Conservation (phyloP, 2,113 vertebrate genomes). For the Corythornis cristatus region DNA sequence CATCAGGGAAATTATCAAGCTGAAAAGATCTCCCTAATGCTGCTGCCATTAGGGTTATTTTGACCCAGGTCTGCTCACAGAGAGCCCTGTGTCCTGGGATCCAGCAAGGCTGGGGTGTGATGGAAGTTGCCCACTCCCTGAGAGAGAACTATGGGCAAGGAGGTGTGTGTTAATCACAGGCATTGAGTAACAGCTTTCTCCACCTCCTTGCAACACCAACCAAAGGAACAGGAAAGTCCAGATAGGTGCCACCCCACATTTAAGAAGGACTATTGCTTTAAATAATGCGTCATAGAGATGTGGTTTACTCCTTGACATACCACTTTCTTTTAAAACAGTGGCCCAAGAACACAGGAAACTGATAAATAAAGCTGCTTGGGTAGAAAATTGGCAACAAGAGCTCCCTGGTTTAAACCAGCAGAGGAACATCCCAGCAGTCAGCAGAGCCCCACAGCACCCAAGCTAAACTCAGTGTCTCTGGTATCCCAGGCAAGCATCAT, state of each 20-base stretch:
- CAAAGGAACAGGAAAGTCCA: not conserved
- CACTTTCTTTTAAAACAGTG: not conserved
- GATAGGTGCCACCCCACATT: not conserved
- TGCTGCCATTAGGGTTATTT: not conserved
- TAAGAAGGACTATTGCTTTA: not conserved
- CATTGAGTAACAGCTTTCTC: not conserved
- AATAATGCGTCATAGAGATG: rapidly evolving
- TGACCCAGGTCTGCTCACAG: not conserved
- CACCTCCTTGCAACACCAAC: not conserved
- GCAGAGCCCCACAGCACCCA: not conserved
- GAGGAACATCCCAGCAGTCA: not conserved
- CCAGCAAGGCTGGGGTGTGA: not conserved
- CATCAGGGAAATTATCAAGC: not conserved
- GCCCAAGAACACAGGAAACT: not conserved
- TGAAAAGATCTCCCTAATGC: rapidly evolving
- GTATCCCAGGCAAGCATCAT: not conserved
- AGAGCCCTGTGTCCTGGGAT: rapidly evolving
- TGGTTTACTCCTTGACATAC: not conserved
- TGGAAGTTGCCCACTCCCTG: rapidly evolving
- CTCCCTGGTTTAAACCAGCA: not conserved
- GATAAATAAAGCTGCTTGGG: not conserved
- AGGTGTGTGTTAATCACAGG: not conserved
- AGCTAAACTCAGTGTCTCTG: not conserved
- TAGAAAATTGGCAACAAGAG: not conserved
- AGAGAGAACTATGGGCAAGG: not conserved